phyloP scores from a whole-genome alignment of 2,888 invertebrate species.

The Megalurothrips usitatus region DNA sequence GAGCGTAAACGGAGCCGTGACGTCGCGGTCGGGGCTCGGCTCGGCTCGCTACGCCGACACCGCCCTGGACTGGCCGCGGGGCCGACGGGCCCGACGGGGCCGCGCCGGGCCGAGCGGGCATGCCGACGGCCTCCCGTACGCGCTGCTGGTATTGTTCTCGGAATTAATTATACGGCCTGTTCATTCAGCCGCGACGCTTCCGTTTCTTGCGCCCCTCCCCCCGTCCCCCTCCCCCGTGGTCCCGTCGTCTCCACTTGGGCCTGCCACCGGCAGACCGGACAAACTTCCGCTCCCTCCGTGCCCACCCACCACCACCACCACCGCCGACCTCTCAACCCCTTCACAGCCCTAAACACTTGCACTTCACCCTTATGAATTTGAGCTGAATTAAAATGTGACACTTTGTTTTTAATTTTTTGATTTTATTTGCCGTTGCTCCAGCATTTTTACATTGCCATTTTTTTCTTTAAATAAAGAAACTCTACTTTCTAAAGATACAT shows the following conservation, averaged over 20 bases:
- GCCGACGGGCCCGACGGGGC: no score
- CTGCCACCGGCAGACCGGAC: neutral
- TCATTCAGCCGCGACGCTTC: slow-evolving; percentile 13
- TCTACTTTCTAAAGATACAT: no score
- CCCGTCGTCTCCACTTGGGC: neutral
- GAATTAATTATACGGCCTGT: slow-evolving; percentile 12
- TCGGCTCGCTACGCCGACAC: neutral
- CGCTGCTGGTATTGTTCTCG: neutral
- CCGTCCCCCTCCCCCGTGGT: neutral
- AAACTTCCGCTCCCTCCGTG: neutral
- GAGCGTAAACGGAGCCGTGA: neutral
- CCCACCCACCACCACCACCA: no score
- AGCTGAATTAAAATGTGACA: no score
- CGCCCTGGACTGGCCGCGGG: neutral
- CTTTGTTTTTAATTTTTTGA: no score
- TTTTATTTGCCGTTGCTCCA: no score
- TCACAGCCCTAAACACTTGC: no score
- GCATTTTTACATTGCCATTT: no score
- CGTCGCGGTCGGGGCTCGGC: neutral
- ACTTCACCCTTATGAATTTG: no score
- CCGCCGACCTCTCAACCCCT: no score
- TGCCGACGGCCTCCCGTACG: no score
- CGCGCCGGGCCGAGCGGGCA: neutral
- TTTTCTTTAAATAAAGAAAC: no score
- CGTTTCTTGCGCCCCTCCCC: neutral